Evolutionary conservation across 2,113 vertebrate species (phyloP).

Genomic region (Peucedramus taeniatus): DNA sequence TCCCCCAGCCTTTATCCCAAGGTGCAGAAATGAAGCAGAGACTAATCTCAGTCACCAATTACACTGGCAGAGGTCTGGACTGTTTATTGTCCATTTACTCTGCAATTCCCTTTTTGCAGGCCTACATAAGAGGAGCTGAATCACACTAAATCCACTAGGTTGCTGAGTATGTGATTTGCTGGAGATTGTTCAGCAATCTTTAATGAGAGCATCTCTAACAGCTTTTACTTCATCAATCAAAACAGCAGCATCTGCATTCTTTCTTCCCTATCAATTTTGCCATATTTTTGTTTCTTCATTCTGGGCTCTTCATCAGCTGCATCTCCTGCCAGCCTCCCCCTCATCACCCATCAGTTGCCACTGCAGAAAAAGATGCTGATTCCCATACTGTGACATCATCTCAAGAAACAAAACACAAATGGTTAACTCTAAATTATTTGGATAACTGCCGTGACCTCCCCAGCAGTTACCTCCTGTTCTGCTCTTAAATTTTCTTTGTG

Average conservation of each 20-base stretch:
- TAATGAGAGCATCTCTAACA: background rate
- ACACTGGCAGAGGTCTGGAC: background rate
- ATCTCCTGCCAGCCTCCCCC: background rate
- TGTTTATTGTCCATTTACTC: background rate
- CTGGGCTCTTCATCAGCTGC: background rate
- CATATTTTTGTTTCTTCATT: background rate
- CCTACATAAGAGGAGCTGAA: background rate
- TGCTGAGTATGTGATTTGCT: background rate
- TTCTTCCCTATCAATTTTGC: background rate
- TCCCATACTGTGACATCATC: background rate
- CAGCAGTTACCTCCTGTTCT: background rate
- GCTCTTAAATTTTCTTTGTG: background rate
- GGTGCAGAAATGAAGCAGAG: background rate
- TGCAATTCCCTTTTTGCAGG: background rate
- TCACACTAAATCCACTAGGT: background rate
- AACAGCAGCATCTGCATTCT: background rate
- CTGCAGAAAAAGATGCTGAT: background rate
- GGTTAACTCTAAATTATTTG: background rate
- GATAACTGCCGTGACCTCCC: background rate
- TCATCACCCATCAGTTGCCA: background rate
- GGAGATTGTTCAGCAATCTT: background rate
- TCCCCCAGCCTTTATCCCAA: background rate
- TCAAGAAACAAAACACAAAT: background rate
- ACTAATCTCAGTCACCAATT: background rate
- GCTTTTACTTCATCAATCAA: slow-evolving; percentile 27